Conservation (phyloP, 2,113 vertebrate species). For the Speoplatyrhinus poulsoni region DNA sequence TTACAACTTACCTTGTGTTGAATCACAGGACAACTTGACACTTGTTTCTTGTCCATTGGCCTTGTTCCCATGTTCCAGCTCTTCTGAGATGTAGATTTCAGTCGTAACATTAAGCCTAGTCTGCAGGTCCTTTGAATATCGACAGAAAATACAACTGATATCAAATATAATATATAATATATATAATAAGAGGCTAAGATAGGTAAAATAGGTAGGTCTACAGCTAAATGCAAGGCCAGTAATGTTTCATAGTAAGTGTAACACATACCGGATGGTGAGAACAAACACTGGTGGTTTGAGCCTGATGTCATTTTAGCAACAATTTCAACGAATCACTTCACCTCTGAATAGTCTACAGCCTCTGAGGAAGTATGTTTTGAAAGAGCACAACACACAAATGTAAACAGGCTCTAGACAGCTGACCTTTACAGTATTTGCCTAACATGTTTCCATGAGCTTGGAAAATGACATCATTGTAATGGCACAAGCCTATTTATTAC, state of each 20-base stretch:
- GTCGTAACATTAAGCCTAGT: too few species aligned
- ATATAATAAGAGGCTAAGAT: background rate
- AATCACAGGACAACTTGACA: conserved; percentile 45
- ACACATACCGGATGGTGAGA: conserved; percentile 66
- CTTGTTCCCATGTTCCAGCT: conserved; percentile 32
- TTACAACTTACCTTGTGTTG: conserved; percentile 63
- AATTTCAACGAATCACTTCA: conserved; percentile 45
- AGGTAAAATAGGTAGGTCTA: background rate
- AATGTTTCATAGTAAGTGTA: background rate
- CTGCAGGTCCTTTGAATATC: conserved; percentile 45
- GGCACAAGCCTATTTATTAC: conserved; percentile 21
- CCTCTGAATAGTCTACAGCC: conserved; percentile 37
- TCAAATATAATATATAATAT: background rate
- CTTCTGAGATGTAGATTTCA: conserved; percentile 36
- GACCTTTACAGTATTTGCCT: conserved; percentile 68
- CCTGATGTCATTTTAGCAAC: conserved; percentile 67
- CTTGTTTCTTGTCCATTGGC: conserved; percentile 44
- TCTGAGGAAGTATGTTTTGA: conserved; percentile 48
- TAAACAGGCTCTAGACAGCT: conserved; percentile 64
- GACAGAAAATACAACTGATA: conserved; percentile 12
- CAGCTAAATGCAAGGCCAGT: background rate
- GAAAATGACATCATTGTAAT: conserved; percentile 57
- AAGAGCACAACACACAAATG: conserved; percentile 33
- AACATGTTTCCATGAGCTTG: conserved; percentile 64
- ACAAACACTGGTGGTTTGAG: conserved; percentile 46